Evolutionary conservation across 1,140 invertebrate species (phyloP).

Genomic region (Drosophila carrolli): DNA sequence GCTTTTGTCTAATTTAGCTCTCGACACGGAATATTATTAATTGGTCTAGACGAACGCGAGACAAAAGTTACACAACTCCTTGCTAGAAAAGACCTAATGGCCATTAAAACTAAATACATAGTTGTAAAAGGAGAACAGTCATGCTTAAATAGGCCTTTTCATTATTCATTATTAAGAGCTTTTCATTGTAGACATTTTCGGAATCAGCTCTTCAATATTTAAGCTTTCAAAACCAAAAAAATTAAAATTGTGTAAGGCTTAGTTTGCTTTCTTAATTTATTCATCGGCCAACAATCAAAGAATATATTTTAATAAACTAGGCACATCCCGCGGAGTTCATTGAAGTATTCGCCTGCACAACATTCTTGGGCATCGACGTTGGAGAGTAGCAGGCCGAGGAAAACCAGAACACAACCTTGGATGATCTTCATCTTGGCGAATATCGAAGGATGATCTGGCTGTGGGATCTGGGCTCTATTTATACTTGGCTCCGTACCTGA

Average conservation of each 20-base stretch:
- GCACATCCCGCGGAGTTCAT: not conserved
- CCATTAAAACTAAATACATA: constrained; percentile 27
- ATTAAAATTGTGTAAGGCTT: too few relatives aligned
- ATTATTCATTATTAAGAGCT: not conserved
- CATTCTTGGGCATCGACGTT: constrained; percentile 2
- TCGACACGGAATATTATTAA: constrained; percentile 79
- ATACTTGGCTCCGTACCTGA: too few relatives aligned
- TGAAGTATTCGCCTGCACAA: not conserved
- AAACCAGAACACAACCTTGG: not conserved
- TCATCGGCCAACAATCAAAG: too few relatives aligned
- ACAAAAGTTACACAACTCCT: constrained; percentile 36
- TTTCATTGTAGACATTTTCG: not conserved
- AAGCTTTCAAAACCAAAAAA: too few relatives aligned
- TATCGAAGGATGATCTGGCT: not conserved
- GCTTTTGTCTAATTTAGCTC: constrained; percentile 67
- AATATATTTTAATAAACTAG: not conserved
- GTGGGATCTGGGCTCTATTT: too few relatives aligned
- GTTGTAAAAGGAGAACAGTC: not conserved
- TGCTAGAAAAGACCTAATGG: constrained; percentile 25
- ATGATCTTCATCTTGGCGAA: constrained; percentile 16
- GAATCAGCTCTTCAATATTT: too few relatives aligned
- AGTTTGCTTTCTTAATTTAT: too few relatives aligned
- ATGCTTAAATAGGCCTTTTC: not conserved
- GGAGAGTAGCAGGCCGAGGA: constrained; percentile 17
- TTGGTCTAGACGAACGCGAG: constrained; percentile 66